phyloP scores from a whole-genome alignment of 2,797 vertebrate genomes.

The Ibycter americanus region DNA sequence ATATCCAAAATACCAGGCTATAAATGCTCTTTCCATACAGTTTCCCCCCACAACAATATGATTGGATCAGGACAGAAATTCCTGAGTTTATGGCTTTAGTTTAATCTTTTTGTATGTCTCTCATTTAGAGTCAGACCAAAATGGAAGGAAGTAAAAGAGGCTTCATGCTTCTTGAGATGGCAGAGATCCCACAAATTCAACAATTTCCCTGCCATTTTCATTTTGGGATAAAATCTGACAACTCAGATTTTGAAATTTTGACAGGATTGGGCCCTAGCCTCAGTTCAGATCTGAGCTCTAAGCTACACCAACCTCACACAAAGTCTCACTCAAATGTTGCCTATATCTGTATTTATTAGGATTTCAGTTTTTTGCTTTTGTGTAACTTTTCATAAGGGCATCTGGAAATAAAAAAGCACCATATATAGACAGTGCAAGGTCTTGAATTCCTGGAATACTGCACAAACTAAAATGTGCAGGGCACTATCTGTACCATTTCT shows the following conservation, averaged over 20 bases:
- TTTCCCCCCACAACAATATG: not conserved
- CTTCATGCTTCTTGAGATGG: not conserved
- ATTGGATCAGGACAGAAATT: not conserved
- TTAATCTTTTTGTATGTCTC: not conserved
- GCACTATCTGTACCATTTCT: not conserved
- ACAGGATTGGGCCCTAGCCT: not conserved
- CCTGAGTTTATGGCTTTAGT: not conserved
- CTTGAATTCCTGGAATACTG: not conserved
- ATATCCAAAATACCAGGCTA: not conserved
- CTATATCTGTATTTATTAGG: not conserved
- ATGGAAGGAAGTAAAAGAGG: not conserved
- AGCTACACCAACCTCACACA: rapidly evolving
- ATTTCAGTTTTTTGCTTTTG: not conserved
- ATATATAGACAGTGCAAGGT: not conserved
- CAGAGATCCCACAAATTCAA: not conserved
- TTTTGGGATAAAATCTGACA: not conserved
- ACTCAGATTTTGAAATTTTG: not conserved
- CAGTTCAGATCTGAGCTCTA: not conserved
- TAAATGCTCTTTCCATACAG: not conserved
- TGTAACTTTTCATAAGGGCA: not conserved
- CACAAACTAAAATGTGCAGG: not conserved
- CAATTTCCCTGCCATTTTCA: not conserved
- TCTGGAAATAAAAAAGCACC: not conserved
- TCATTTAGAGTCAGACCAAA: not conserved
- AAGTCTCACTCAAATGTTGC: not conserved